Percentiles rank a stretch among this genome's conserved stretches.
Evolutionary conservation across 2,888 invertebrate species (phyloP).

Genomic region (Heliconius hortense): DNA sequence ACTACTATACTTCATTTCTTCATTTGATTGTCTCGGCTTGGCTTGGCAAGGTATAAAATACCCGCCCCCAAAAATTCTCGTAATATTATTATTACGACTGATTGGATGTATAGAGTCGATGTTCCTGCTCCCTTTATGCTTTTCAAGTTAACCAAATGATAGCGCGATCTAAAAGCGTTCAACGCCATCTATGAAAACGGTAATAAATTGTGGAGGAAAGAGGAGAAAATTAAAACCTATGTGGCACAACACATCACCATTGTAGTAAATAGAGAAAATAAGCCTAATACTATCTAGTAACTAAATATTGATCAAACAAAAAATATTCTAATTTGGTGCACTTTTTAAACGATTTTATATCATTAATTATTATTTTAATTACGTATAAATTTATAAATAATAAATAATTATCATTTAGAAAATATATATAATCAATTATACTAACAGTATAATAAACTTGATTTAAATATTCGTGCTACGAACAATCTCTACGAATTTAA

Average conservation of each 20-base stretch:
- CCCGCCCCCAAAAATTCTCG: constrained; percentile 16
- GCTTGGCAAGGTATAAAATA: constrained; percentile 6
- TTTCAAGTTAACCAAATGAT: constrained; percentile 17
- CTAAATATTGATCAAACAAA: too few species aligned
- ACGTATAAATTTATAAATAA: too few species aligned
- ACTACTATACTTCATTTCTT: too few species aligned
- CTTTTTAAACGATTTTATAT: too few species aligned
- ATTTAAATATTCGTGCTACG: not conserved
- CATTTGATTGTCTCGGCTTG: too few species aligned
- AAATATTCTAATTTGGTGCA: too few species aligned
- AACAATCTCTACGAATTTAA: not conserved
- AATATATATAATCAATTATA: not conserved
- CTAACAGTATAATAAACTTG: not conserved
- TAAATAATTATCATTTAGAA: too few species aligned
- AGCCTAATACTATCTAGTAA: not conserved
- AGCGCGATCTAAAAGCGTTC: constrained; percentile 17
- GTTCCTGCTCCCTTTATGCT: not conserved
- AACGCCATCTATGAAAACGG: constrained; percentile 17
- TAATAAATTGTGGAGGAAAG: too few species aligned
- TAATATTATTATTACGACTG: constrained; percentile 21
- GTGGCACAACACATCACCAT: not conserved
- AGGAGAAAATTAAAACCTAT: not conserved
- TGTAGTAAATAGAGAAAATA: not conserved
- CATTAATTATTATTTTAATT: too few species aligned
- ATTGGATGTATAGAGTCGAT: not conserved